These are phyloP conservation scores for Zophobas atratus DNA, from an alignment of 1,140 invertebrate species.

Conservation along the genomic window DNA sequence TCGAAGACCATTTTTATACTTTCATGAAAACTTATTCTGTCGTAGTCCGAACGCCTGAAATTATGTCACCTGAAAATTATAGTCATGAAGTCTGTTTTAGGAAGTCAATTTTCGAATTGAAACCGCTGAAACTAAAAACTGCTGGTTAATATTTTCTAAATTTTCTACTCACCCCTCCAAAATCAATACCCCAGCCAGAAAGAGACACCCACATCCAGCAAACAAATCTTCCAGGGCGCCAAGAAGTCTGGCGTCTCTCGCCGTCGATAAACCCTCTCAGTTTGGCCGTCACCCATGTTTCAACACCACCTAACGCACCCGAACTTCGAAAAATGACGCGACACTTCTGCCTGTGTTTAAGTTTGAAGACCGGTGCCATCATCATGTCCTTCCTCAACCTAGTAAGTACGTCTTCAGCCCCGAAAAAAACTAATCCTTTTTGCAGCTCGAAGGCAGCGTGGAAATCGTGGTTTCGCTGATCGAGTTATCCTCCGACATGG, in stretches of 20 bases:
- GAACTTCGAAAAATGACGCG: constrained; percentile 44
- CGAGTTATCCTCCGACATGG: neutral
- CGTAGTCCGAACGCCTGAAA: too few species aligned
- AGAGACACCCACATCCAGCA: constrained; percentile 1
- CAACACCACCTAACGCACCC: neutral
- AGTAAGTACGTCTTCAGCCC: constrained; percentile 38
- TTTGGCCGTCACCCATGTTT: neutral
- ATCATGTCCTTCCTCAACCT: constrained; percentile 52
- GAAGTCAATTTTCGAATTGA: too few species aligned
- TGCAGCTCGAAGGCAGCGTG: neutral
- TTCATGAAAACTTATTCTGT: too few species aligned
- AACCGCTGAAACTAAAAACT: too few species aligned
- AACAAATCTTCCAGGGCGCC: constrained; percentile 33
- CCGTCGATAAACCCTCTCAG: constrained; percentile 17
- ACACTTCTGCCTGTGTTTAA: constrained; percentile 51
- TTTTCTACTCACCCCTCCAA: neutral
- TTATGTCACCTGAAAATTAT: too few species aligned
- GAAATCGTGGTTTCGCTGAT: neutral
- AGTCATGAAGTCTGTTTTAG: too few species aligned
- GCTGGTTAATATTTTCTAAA: neutral
- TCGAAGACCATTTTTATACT: too few species aligned
- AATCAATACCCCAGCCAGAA: constrained; percentile 24
- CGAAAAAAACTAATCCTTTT: neutral
- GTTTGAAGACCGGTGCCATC: constrained; percentile 54
- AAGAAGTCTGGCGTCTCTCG: constrained; percentile 42